phyloP scores from a whole-genome alignment of 2,113 vertebrate species.

The Galbula dea region DNA sequence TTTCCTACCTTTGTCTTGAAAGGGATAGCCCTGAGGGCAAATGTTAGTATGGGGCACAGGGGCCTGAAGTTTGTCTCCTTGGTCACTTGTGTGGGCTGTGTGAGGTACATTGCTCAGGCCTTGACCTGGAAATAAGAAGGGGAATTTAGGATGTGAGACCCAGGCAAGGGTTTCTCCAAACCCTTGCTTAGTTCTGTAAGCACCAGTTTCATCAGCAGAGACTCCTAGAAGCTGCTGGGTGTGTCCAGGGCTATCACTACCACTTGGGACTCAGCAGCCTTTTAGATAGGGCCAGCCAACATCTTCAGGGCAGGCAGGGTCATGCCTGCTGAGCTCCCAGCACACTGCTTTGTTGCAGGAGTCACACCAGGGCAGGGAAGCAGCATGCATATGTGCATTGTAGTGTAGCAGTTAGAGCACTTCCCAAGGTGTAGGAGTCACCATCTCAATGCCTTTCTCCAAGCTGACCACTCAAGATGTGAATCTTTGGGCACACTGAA shows the following conservation, averaged over 20 bases:
- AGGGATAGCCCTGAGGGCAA: not conserved
- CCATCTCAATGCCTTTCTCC: not conserved
- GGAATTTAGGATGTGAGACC: not conserved
- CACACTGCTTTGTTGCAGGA: not conserved
- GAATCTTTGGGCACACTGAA: not conserved
- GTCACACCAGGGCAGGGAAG: not conserved
- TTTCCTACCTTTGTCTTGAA: not conserved
- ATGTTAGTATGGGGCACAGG: not conserved
- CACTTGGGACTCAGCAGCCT: not conserved
- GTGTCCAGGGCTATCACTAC: not conserved
- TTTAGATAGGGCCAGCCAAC: not conserved
- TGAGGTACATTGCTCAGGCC: not conserved
- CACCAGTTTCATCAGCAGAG: not conserved
- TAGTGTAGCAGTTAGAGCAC: not conserved
- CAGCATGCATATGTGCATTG: fast-evolving
- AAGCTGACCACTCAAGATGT: not conserved
- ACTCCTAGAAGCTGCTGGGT: not conserved
- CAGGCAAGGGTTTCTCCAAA: not conserved
- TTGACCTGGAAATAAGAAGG: not conserved
- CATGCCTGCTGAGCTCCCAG: not conserved
- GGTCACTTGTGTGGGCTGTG: not conserved
- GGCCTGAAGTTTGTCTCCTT: not conserved
- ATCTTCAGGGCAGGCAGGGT: not conserved
- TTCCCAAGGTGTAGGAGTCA: not conserved
- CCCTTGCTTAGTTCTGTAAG: not conserved